phyloP scores from a whole-genome alignment of 1,140 invertebrate species.

The Drosophila sp. region DNA sequence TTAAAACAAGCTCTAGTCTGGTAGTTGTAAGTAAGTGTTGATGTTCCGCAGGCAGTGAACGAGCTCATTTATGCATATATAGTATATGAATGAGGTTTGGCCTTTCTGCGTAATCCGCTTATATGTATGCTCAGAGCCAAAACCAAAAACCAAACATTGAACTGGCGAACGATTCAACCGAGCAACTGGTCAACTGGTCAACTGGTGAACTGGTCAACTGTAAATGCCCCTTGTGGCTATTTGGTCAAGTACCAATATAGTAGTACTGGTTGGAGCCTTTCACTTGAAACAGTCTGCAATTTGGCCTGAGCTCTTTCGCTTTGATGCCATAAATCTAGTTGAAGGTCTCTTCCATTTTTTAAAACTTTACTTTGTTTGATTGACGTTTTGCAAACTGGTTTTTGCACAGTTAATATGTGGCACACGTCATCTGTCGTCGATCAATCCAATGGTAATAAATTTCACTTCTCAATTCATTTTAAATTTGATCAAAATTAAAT shows the following conservation, averaged over 20 bases:
- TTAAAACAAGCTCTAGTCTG: not conserved
- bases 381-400: constrained; percentile 9
- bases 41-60: not conserved
- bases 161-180: not conserved
- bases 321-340: constrained; percentile 46
- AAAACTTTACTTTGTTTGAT: constrained; percentile 3
- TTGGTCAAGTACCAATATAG: constrained; percentile 32
- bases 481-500: too few relatives aligned
- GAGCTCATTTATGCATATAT: too few relatives aligned
- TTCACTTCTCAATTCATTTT: too few relatives aligned
- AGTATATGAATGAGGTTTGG: constrained; percentile 14
- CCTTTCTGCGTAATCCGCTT: constrained; percentile 64
- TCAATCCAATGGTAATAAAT: not conserved
- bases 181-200: not conserved
- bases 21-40: not conserved
- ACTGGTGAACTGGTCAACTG: not conserved
- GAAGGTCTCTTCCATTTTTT: constrained; percentile 47
- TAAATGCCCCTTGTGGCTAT: constrained; percentile 34
- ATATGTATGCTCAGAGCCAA: constrained; percentile 19
- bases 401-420: not conserved
- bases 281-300: constrained; percentile 46
- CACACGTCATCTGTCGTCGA: not conserved
- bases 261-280: constrained; percentile 53
- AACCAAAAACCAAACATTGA: constrained; percentile 60
- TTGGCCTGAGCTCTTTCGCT: constrained; percentile 21